Base-by-base conservation (phyloP, 2,888 invertebrate species). In the Lepidochitona cinerea region DNA sequence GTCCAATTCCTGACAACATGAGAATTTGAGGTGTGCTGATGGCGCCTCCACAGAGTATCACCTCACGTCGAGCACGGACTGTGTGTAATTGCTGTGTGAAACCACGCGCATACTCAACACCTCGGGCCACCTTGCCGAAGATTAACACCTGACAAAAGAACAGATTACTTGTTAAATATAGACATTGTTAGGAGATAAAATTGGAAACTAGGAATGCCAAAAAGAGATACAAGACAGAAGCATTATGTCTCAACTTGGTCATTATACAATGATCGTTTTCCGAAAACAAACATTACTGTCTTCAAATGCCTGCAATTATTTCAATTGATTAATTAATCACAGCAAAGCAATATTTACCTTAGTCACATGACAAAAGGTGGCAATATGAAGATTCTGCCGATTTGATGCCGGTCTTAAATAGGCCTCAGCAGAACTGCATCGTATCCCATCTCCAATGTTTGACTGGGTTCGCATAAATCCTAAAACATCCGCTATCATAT, bases 1-100 rank as follows among this genome's bases (percentile, higher is more conserved):
- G 91, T 12, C 91, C 91, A 29, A 91, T 83, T 6, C 90, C 90
- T 26, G 89, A 90, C 70, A 89, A 76, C 84, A 91, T 81, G 3
- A 91, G 82, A 2, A 91, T 78, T 37, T 89, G 88, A 2, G 91
- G 88, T 1, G 90, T 86, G 54, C 87, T 89, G 3, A 91, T 84
- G 14, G 88, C 80, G 9, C 91, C 91, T 1, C 89, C 91, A 23
- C 88, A 84, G 9, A 90, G 81, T 33, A 89, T 84, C 26, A 90
- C 85, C 74, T 88, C 86, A 73, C 82, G 82, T 35, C 73, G 77
- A 29, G 85, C 85, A 70, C 83, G 79, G 7, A 86, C 87, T 2
- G 77, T 79, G 49, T 49, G 23, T 23, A 1, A 1, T 32, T 81
- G 75, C 41, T 79, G 69, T 53, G 83, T 81, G 12, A 84, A 85